Percentiles rank a stretch among this genome's conserved stretches.
Conservation (phyloP, 2,797 vertebrate genomes). For the Poecilia picta region DNA sequence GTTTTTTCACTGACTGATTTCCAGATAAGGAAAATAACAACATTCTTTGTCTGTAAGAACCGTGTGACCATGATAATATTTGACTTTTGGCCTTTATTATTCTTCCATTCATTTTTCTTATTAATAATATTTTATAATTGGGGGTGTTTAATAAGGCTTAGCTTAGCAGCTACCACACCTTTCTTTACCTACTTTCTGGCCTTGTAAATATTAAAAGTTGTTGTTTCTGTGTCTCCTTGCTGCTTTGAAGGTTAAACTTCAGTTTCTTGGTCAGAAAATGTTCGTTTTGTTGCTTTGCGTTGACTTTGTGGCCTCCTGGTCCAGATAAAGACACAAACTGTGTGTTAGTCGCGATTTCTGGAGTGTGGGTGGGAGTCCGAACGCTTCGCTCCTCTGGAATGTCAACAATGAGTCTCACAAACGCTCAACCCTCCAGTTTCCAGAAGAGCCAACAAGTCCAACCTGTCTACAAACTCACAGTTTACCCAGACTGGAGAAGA, state of each 20-base stretch:
- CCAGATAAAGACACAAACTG: not conserved
- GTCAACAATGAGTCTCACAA: slow-evolving; percentile 41
- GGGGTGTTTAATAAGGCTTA: too few relatives aligned
- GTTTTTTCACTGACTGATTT: not conserved
- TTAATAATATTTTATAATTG: too few relatives aligned
- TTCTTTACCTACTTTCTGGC: not conserved
- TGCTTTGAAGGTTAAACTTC: not conserved
- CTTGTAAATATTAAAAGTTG: not conserved
- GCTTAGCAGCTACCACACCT: not conserved
- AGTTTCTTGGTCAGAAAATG: not conserved
- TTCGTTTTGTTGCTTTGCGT: not conserved
- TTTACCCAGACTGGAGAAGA: not conserved
- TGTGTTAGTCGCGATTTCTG: not conserved
- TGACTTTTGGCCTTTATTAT: not conserved
- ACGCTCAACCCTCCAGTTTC: not conserved
- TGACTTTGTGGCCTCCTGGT: not conserved
- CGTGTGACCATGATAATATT: not conserved
- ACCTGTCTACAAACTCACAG: slow-evolving; percentile 8
- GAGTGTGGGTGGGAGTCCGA: slow-evolving; percentile 28
- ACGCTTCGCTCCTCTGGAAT: slow-evolving; percentile 44
- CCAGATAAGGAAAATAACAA: too few relatives aligned
- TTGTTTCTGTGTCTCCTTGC: not conserved
- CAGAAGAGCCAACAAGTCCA: not conserved
- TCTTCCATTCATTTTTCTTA: too few relatives aligned
- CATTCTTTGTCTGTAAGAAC: too few relatives aligned